These are phyloP conservation scores for Rousettus leschenaultii DNA, from an alignment of 2,113 vertebrate genomes.

Conservation along the genomic window DNA sequence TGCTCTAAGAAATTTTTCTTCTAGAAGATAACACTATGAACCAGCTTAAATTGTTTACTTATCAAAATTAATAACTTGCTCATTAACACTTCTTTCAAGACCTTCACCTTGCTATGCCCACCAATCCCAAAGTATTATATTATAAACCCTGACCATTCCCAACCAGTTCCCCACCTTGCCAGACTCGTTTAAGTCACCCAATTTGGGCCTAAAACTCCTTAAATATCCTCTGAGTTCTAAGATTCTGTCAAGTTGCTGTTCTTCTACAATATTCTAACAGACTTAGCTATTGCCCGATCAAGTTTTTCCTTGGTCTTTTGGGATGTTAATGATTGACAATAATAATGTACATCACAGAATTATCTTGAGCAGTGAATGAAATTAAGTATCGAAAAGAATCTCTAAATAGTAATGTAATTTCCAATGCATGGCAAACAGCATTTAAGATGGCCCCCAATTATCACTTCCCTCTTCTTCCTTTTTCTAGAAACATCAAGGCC, in stretches of 20 bases:
- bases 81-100: not conserved
- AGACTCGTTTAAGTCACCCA: not conserved
- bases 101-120: not conserved
- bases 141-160: not conserved
- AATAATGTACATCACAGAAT: not conserved
- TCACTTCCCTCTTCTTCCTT: not conserved
- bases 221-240: not conserved
- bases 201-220: not conserved
- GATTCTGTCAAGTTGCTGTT: not conserved
- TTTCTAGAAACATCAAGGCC: not conserved
- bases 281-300: not conserved
- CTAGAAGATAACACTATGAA: not conserved
- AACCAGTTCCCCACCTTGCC: not conserved
- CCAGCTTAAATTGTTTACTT: not conserved
- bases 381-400: not conserved
- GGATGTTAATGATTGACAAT: not conserved
- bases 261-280: not conserved
- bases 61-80: not conserved
- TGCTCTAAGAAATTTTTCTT: not conserved
- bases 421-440: not conserved
- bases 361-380: not conserved
- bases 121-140: not conserved
- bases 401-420: not conserved
- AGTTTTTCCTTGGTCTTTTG: not conserved
- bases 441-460: not conserved